Evolutionary conservation across 2,888 invertebrate genomes (phyloP).

Genomic region (Amitus sp.): DNA sequence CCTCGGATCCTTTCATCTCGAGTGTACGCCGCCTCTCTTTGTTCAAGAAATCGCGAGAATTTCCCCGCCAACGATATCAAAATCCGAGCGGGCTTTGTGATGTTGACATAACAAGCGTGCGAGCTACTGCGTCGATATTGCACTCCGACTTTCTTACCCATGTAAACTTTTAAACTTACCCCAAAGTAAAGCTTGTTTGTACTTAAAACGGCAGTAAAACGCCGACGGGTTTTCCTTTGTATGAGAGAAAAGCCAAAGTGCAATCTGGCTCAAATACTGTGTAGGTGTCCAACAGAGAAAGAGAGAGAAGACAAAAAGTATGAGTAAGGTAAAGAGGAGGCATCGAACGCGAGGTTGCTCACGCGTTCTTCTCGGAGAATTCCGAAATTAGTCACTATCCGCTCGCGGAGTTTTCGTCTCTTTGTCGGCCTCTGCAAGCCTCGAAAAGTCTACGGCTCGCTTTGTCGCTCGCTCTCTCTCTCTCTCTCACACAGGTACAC

Average conservation of each 20-base stretch:
- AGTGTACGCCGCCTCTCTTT: neutral
- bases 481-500: neutral
- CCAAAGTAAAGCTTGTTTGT: no score
- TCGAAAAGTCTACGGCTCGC: neutral
- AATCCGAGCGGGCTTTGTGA: neutral
- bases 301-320: neutral
- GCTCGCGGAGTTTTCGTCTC: slow-evolving; percentile 6
- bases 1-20: neutral
- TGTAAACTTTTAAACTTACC: no score
- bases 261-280: no score
- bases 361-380: slow-evolving; percentile 11
- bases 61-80: neutral
- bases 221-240: no score
- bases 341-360: slow-evolving; percentile 10
- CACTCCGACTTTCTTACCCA: no score
- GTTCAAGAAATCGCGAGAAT: neutral
- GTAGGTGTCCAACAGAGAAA: neutral
- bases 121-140: no score
- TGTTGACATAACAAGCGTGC: neutral
- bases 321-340: slow-evolving; percentile 4
- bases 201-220: no score
- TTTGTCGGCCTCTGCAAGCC: slow-evolving; percentile 7
- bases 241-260: no score
- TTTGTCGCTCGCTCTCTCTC: neutral
- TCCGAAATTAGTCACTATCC: slow-evolving; percentile 12